phyloP scores from a whole-genome alignment of 2,888 invertebrate genomes.

The Panzeria rudis region DNA sequence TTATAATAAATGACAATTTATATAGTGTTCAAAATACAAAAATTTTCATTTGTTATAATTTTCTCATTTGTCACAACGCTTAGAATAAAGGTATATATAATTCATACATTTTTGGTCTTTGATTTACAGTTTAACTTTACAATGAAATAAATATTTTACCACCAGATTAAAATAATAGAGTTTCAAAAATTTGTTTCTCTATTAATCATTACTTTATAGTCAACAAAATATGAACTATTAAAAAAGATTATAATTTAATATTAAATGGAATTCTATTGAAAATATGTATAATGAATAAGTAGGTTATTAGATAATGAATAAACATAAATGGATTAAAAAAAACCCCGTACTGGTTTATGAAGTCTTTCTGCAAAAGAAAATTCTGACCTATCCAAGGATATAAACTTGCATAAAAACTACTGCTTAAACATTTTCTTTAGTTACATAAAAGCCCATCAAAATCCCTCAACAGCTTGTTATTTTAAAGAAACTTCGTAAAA shows the following conservation, averaged over 20 bases:
- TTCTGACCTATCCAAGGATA: too few relatives aligned
- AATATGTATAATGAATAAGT: neutral
- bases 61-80: too few relatives aligned
- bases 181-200: neutral
- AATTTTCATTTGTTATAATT: too few relatives aligned
- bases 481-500: neutral
- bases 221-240: neutral
- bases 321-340: neutral
- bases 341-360: too few relatives aligned
- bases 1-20: too few relatives aligned
- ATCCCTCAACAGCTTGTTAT: neutral
- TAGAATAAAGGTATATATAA: too few relatives aligned
- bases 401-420: too few relatives aligned
- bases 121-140: neutral
- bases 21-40: too few relatives aligned
- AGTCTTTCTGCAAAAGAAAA: too few relatives aligned
- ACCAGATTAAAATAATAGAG: conserved; percentile 9
- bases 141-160: conserved; percentile 2
- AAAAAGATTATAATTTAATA: conserved; percentile 18
- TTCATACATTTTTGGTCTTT: neutral
- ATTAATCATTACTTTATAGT: conserved; percentile 5
- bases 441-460: neutral
- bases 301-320: neutral
- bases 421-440: neutral
- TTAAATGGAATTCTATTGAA: conserved; percentile 5